Base-by-base conservation (phyloP, 2,888 invertebrate species). In the Lithophane ornitopus region DNA sequence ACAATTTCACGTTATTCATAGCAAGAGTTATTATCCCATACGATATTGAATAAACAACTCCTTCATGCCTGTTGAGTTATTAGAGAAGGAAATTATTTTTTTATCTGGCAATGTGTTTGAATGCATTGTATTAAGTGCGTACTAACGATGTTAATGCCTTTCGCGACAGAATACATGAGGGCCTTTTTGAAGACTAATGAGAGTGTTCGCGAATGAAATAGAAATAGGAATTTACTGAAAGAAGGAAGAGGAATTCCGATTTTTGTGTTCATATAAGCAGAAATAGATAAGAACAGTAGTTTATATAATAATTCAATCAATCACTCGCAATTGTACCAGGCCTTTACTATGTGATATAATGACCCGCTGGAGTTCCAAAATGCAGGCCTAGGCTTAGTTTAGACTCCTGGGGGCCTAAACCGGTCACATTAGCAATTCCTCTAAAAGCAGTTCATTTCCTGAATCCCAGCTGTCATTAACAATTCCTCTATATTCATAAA, bases 11-110 rank as follows among this genome's bases (percentile, higher is more conserved):
- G 87, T 90, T 89, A 90, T 89, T 89, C 89, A 88, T 87, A 85
- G 84, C 84, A 87, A 88, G 90, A 90, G 85, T 90, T 90, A 91
- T 91, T 90, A 89, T 91, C 86, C 84, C 83, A 63, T 83, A 77
- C 54, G 81, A 77, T 85, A 88, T 88, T 87, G 81, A 88, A 88
- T 84, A 88, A 88, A 89, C 86, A 86, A 89, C 85, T 85, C 68
- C 34, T 82, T 81, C 75, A 63, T 59, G 82, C 76, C 66, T 70
- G 81, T 84, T 82, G 84, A 86, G 85, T 85, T 87, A 82, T 82
- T 86, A 79, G 69, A 73, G 69, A 67, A 62, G 54, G 68, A 73
- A 84, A 72, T 84, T 73, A 71, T 84, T 76, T 76, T 76, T 78
- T 76, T 73, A 75, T 63, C 74, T 73, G 69, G 59, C 70, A 77